These are phyloP conservation scores for Agrotis exclamationis DNA, from an alignment of 2,888 invertebrate genomes.

Conservation along the genomic window DNA sequence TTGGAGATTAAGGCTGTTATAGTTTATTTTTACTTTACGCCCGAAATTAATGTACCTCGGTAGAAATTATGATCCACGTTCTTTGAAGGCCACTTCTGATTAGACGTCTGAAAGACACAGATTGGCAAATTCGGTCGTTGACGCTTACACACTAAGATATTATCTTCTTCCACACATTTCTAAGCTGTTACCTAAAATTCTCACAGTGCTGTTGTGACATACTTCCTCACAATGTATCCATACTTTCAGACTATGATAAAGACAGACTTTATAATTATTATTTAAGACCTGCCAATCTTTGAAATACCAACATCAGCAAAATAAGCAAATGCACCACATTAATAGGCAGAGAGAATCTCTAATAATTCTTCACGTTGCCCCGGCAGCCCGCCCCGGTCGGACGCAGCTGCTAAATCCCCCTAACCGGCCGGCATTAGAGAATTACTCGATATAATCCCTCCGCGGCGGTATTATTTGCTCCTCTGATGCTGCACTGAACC, in stretches of 20 bases:
- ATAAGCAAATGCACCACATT: constrained; percentile 34
- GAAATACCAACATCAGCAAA: neutral
- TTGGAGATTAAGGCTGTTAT: constrained; percentile 6
- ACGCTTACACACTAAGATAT: too few relatives aligned
- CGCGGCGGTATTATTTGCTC: constrained; percentile 62
- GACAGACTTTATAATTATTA: neutral
- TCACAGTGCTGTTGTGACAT: too few relatives aligned
- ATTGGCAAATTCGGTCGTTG: too few relatives aligned
- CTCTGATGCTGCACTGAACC: constrained; percentile 40
- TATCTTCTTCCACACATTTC: too few relatives aligned
- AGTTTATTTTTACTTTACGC: constrained; percentile 1
- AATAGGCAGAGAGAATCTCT: constrained; percentile 38
- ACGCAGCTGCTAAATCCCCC: constrained; percentile 61
- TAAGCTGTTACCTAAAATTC: too few relatives aligned
- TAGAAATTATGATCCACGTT: too few relatives aligned
- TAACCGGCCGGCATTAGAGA: constrained; percentile 61
- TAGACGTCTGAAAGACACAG: too few relatives aligned
- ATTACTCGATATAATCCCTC: constrained; percentile 64
- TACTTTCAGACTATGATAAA: too few relatives aligned
- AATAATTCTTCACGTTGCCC: constrained; percentile 47
- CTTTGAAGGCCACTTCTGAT: too few relatives aligned
- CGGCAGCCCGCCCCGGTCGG: constrained; percentile 13
- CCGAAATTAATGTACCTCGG: too few relatives aligned
- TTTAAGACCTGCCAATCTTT: neutral
- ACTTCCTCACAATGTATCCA: too few relatives aligned